Evolutionary conservation across 2,888 invertebrate genomes (phyloP).

Genomic region (Antheraea yamamai): DNA sequence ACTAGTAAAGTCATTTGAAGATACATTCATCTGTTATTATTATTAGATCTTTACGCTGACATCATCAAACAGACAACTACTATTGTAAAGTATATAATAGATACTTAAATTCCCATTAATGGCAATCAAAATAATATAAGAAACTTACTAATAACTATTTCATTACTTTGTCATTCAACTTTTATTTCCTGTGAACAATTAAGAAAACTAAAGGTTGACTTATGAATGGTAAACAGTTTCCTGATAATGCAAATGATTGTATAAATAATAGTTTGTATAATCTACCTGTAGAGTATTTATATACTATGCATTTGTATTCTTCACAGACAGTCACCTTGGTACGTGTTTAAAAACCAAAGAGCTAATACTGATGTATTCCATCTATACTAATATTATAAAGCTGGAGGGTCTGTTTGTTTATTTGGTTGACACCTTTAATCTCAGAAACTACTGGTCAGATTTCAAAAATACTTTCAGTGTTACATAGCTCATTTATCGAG

Average conservation of each 20-base stretch:
- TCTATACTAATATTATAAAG: neutral
- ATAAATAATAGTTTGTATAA: neutral
- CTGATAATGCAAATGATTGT: neutral
- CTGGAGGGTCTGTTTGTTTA: too few relatives aligned
- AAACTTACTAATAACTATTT: constrained; percentile 7
- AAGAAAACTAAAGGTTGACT: constrained; percentile 26
- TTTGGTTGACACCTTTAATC: too few relatives aligned
- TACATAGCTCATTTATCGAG: too few relatives aligned
- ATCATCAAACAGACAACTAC: neutral
- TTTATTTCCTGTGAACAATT: constrained; percentile 39
- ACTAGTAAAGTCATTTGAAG: neutral
- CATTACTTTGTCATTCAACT: constrained; percentile 30
- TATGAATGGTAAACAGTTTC: constrained; percentile 18
- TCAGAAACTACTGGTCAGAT: too few relatives aligned
- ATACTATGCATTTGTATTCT: constrained; percentile 32
- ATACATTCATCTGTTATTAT: neutral
- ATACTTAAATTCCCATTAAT: neutral
- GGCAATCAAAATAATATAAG: neutral
- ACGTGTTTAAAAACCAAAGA: constrained; percentile 6
- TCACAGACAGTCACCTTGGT: constrained; percentile 40
- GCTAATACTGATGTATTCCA: neutral
- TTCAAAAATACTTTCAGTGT: too few relatives aligned
- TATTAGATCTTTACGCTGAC: neutral
- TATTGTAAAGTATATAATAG: neutral
- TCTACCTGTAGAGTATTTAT: neutral